phyloP scores from a whole-genome alignment of 2,113 vertebrate species.

The Ceyx margarethae region DNA sequence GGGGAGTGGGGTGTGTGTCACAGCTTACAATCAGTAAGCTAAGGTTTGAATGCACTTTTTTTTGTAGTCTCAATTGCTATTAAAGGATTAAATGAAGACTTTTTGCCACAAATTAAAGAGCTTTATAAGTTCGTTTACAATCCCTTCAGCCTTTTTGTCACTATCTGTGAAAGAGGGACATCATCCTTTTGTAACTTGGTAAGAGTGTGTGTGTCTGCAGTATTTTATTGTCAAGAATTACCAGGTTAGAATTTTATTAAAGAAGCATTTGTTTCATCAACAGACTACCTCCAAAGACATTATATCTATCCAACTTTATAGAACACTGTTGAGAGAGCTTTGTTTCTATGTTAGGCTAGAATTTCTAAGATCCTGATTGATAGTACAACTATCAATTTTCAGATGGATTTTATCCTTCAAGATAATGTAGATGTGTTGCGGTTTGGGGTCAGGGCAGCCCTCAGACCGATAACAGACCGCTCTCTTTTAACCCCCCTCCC shows the following conservation, averaged over 20 bases:
- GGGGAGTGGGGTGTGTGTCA: fast-evolving
- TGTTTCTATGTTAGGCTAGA: neutral
- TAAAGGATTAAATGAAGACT: neutral
- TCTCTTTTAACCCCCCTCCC: too few relatives aligned
- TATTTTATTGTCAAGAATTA: neutral
- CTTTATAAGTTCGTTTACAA: neutral
- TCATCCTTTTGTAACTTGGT: neutral
- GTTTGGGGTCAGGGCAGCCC: too few relatives aligned
- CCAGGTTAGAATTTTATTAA: neutral
- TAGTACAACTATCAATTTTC: neutral
- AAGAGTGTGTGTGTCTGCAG: neutral
- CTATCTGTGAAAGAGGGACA: neutral
- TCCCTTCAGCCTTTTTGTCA: neutral
- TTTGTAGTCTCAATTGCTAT: neutral
- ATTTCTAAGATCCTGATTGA: neutral
- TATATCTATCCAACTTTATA: neutral
- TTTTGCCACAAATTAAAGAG: neutral
- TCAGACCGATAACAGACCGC: too few relatives aligned
- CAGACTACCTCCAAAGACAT: neutral
- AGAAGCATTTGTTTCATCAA: neutral
- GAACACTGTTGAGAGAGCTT: neutral
- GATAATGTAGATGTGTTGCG: neutral
- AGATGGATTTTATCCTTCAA: neutral
- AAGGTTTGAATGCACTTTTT: neutral
- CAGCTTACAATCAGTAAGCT: neutral